These are phyloP conservation scores for Gambelia wislizenii DNA, from an alignment of 2,797 vertebrate species.

Conservation along the genomic window DNA sequence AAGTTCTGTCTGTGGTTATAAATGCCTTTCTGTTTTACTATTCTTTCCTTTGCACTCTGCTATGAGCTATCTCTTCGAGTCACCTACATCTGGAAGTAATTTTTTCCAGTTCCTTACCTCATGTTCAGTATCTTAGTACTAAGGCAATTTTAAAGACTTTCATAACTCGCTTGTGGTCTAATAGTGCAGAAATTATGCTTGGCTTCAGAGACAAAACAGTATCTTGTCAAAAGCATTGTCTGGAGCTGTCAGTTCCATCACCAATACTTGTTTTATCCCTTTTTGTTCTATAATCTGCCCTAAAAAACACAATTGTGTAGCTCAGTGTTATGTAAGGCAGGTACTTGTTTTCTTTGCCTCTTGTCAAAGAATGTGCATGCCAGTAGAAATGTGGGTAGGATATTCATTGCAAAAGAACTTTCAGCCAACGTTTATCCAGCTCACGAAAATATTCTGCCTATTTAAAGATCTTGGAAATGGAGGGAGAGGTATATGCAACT, in stretches of 20 bases:
- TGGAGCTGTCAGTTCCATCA: slow-evolving; percentile 46
- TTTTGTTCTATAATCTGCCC: slow-evolving; percentile 40
- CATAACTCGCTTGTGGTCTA: slow-evolving; percentile 2
- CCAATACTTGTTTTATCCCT: slow-evolving; percentile 43
- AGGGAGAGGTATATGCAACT: slow-evolving; percentile 38
- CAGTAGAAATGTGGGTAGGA: slow-evolving; percentile 53
- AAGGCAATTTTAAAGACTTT: slow-evolving; percentile 16
- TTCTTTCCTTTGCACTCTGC: background rate
- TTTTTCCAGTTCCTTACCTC: background rate
- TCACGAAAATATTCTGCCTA: slow-evolving; percentile 60
- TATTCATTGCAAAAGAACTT: slow-evolving; percentile 62
- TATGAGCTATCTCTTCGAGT: background rate
- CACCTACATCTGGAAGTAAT: slow-evolving; percentile 32
- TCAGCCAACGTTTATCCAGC: slow-evolving; percentile 55
- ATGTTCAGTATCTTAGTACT: background rate
- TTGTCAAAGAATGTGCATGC: slow-evolving; percentile 53
- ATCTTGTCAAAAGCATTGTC: slow-evolving; percentile 37
- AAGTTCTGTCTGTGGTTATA: background rate
- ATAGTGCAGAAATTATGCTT: background rate
- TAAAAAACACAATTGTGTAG: slow-evolving; percentile 42
- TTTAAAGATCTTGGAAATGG: slow-evolving; percentile 60
- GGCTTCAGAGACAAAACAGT: slow-evolving; percentile 21
- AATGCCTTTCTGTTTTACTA: background rate
- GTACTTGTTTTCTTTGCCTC: slow-evolving; percentile 51
- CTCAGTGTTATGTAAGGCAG: slow-evolving; percentile 49